phyloP scores from a whole-genome alignment of 2,888 invertebrate genomes.

The Nectonema munidae region DNA sequence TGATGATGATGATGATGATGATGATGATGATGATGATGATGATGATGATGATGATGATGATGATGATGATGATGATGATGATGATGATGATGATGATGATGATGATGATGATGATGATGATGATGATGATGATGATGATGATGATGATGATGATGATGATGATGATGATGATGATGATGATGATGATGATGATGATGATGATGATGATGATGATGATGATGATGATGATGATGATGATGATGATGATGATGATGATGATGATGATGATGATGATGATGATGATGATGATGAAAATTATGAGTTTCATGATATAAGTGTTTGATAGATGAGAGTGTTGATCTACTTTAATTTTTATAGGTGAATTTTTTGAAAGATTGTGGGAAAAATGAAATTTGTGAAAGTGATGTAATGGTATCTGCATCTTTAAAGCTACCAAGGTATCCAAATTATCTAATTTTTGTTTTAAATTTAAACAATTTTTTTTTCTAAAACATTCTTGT shows the following conservation, averaged over 20 bases:
- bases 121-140: neutral
- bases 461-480: too few species aligned
- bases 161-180: neutral
- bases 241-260: neutral
- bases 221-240: neutral
- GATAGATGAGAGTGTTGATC: constrained; percentile 41
- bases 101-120: neutral
- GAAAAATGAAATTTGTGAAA: constrained; percentile 8
- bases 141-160: neutral
- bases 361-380: constrained; percentile 10
- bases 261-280: neutral
- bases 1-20: neutral
- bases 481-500: too few species aligned
- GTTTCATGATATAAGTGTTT: neutral
- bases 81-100: neutral
- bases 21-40: neutral
- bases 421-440: neutral
- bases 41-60: neutral
- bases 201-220: neutral
- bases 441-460: too few species aligned
- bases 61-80: neutral
- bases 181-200: neutral
- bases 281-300: neutral
- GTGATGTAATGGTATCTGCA: constrained; percentile 1
- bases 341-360: neutral